Evolutionary conservation across 2,797 vertebrate species (phyloP).

Genomic region (Cynodonichthys magdalenae): DNA sequence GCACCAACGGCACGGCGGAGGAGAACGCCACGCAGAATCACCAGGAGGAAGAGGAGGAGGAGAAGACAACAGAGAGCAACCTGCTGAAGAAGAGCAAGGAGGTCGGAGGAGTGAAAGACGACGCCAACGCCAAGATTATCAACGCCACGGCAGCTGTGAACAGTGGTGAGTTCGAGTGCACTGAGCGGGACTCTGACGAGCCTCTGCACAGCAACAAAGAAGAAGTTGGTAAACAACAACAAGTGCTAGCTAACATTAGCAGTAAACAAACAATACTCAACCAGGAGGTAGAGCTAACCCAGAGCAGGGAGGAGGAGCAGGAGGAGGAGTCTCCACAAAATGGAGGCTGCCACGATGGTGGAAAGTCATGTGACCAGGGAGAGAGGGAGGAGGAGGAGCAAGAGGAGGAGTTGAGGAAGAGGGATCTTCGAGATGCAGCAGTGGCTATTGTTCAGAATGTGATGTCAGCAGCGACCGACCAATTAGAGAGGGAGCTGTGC

Average conservation of each 20-base stretch:
- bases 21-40: conserved; percentile 77
- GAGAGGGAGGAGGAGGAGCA: conserved; percentile 48
- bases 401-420: conserved; percentile 72
- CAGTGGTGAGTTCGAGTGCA: conserved; percentile 81
- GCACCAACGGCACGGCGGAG: conserved; percentile 71
- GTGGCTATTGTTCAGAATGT: conserved; percentile 79
- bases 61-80: conserved; percentile 61
- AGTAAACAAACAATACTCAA: conserved; percentile 4
- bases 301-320: conserved; percentile 50
- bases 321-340: conserved; percentile 48
- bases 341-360: conserved; percentile 40
- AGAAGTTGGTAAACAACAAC: conserved; percentile 39
- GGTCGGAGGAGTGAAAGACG: conserved; percentile 70
- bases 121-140: conserved; percentile 80
- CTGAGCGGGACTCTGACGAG: conserved; percentile 53
- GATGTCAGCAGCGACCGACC: conserved; percentile 76
- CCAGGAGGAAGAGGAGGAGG: conserved; percentile 66
- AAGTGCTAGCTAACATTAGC: conserved; percentile 30
- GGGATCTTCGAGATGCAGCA: conserved; percentile 73
- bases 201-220: conserved; percentile 49
- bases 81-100: conserved; percentile 76
- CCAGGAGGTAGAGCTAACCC: conserved; percentile 41
- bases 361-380: conserved; percentile 49
- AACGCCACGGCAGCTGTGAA: conserved; percentile 71
- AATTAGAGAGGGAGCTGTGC: conserved; percentile 79